phyloP scores from a whole-genome alignment of 2,797 vertebrate species.

The Dryobates pubescens region DNA sequence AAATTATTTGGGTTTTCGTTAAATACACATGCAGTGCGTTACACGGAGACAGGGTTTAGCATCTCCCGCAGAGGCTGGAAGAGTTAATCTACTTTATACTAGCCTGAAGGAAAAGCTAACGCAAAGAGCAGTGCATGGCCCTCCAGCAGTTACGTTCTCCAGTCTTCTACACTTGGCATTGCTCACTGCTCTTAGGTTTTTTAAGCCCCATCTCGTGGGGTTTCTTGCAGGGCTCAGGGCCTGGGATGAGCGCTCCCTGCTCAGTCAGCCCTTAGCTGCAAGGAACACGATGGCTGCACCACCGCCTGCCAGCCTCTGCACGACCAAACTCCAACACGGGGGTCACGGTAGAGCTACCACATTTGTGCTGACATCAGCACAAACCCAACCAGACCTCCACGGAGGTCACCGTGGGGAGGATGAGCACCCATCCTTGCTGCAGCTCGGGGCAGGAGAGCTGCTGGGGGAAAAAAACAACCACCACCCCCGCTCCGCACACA shows the following conservation, averaged over 20 bases:
- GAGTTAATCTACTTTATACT: background rate
- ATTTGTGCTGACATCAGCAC: background rate
- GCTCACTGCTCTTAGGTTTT: background rate
- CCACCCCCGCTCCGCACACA: background rate
- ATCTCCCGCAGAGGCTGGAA: background rate
- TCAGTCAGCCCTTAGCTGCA: accelerated
- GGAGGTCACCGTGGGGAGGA: accelerated
- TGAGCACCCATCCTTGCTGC: background rate
- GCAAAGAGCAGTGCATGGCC: background rate
- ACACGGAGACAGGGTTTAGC: background rate
- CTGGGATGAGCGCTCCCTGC: accelerated
- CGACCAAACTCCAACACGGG: accelerated
- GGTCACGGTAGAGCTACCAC: background rate
- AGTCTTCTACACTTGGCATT: accelerated
- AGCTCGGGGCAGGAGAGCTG: background rate
- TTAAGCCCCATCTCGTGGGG: accelerated
- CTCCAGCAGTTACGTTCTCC: background rate
- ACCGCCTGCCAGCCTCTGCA: background rate
- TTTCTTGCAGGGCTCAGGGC: accelerated
- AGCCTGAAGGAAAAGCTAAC: background rate
- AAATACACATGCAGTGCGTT: background rate
- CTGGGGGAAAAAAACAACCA: background rate
- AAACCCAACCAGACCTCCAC: background rate
- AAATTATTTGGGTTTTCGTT: background rate
- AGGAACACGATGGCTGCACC: accelerated